Percentiles rank a stretch among this genome's conserved stretches.
Conservation (phyloP, 2,888 invertebrate genomes). For the Lochmaea crataegi region DNA sequence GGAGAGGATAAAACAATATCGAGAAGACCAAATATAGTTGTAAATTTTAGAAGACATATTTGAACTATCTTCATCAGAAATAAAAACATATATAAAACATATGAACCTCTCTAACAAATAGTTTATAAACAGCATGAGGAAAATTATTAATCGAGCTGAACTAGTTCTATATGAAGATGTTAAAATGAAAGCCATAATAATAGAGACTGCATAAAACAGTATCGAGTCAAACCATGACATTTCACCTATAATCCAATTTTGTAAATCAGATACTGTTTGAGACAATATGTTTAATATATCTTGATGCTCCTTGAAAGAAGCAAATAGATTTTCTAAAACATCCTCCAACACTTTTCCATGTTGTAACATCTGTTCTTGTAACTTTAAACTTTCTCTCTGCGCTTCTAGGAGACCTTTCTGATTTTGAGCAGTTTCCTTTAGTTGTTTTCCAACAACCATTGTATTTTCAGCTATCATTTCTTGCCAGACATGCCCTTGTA, state of each 20-base stretch:
- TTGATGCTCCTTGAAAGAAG: slow-evolving; percentile 68
- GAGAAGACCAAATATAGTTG: slow-evolving; percentile 64
- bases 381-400: slow-evolving; percentile 65
- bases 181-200: slow-evolving; percentile 68
- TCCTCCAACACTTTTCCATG: slow-evolving; percentile 68
- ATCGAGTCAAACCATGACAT: slow-evolving; percentile 73
- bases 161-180: slow-evolving; percentile 69
- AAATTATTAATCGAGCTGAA: slow-evolving; percentile 69
- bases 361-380: slow-evolving; percentile 67
- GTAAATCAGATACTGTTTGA: slow-evolving; percentile 66
- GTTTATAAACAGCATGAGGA: slow-evolving; percentile 67
- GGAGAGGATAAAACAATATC: slow-evolving; percentile 62
- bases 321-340: slow-evolving; percentile 67
- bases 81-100: slow-evolving; percentile 45
- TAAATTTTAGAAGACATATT: slow-evolving; percentile 62
- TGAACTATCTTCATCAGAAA: slow-evolving; percentile 4
- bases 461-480: slow-evolving; percentile 70
- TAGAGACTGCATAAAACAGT: slow-evolving; percentile 69
- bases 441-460: slow-evolving; percentile 66
- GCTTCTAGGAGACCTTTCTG: slow-evolving; percentile 65
- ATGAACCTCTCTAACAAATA: slow-evolving; percentile 66
- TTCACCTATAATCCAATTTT: slow-evolving; percentile 73
- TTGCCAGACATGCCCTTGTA: slow-evolving; percentile 74
- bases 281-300: slow-evolving; percentile 64
- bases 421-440: slow-evolving; percentile 64